A percentile compares a stretch with the other conserved stretches of the same genome.
Evolutionary conservation across 2,888 invertebrate genomes (phyloP).

Genomic region (Polietes domitor): DNA sequence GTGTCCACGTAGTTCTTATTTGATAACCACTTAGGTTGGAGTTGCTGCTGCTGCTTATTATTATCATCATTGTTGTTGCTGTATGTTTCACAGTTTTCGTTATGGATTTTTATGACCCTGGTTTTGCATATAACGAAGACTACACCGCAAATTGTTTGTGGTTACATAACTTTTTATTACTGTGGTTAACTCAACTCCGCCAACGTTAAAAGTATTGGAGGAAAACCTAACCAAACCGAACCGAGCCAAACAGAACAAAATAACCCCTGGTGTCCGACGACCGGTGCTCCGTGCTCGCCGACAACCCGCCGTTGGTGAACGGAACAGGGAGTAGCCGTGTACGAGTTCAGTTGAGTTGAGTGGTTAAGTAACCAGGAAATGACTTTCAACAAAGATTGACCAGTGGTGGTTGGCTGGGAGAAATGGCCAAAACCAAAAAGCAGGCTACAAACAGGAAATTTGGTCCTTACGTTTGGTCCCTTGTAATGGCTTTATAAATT

Average conservation of each 20-base stretch:
- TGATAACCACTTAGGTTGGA: background rate
- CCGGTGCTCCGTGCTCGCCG: background rate
- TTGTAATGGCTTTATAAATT: conserved; percentile 52
- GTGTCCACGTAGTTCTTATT: too few species aligned
- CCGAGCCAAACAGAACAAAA: background rate
- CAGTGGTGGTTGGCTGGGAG: background rate
- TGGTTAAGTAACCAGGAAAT: conserved; percentile 63
- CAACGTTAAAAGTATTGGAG: conserved; percentile 50
- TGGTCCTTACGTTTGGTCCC: conserved; percentile 30
- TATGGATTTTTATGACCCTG: conserved; percentile 64
- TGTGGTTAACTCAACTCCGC: conserved; percentile 62
- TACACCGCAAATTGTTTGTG: conserved; percentile 67
- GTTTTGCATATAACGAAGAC: conserved; percentile 64
- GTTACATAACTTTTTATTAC: conserved; percentile 69
- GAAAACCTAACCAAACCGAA: background rate
- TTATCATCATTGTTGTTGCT: background rate
- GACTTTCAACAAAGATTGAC: conserved; percentile 42
- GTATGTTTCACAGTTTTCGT: conserved; percentile 36
- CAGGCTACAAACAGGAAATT: conserved; percentile 53
- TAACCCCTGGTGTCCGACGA: background rate
- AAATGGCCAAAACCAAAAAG: conserved; percentile 16
- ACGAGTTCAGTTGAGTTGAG: conserved; percentile 41
- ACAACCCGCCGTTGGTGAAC: background rate
- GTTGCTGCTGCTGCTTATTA: background rate
- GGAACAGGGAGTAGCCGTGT: background rate